phyloP scores from a whole-genome alignment of 2,888 invertebrate species.

The Morpho deidamia region DNA sequence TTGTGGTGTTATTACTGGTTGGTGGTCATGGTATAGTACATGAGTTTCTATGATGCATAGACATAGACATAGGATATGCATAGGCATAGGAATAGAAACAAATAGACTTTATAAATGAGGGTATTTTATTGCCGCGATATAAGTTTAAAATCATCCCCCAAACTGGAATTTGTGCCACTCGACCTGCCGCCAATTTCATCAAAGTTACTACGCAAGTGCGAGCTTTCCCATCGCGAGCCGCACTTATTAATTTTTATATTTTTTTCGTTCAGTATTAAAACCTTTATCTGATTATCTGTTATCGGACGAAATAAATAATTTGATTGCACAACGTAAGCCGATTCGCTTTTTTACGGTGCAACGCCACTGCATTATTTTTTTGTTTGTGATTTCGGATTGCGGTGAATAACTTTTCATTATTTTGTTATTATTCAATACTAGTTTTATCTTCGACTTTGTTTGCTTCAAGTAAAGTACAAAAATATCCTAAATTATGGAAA shows the following conservation, averaged over 20 bases:
- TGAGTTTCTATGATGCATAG: too few relatives aligned
- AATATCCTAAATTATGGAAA: too few relatives aligned
- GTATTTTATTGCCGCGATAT: too few relatives aligned
- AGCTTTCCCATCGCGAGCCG: constrained; percentile 45
- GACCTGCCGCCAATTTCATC: constrained; percentile 23
- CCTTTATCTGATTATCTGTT: constrained; percentile 73
- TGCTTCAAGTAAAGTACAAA: too few relatives aligned
- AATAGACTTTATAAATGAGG: too few relatives aligned
- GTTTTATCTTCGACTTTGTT: too few relatives aligned
- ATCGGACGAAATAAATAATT: constrained; percentile 53
- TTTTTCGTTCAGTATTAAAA: constrained; percentile 61
- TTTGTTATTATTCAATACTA: too few relatives aligned
- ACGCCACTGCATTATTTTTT: constrained; percentile 40
- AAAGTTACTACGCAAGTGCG: constrained; percentile 47
- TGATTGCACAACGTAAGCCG: constrained; percentile 49
- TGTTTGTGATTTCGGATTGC: constrained; percentile 16
- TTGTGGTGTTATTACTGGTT: too few relatives aligned
- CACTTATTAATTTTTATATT: constrained; percentile 39
- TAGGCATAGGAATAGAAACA: too few relatives aligned
- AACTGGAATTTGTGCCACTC: constrained; percentile 18
- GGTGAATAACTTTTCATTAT: too few relatives aligned
- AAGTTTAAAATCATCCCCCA: constrained; percentile 15
- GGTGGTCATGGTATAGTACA: too few relatives aligned
- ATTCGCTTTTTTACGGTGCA: constrained; percentile 56
- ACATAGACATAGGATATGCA: too few relatives aligned